These are phyloP conservation scores for Tricholauxania praeusta DNA, from an alignment of 2,888 invertebrate genomes.

Conservation along the genomic window DNA sequence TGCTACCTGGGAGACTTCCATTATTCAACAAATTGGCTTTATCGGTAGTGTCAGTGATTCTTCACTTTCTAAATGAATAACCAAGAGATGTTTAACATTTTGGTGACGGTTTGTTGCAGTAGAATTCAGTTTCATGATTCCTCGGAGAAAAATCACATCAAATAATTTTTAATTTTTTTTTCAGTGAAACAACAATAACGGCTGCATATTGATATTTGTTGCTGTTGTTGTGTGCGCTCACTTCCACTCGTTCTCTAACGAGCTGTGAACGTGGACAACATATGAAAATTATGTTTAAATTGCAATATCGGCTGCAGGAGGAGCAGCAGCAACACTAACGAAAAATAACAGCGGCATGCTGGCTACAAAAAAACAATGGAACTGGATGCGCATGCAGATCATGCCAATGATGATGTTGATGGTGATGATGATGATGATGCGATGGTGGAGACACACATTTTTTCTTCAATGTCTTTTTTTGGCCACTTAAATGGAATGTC, in stretches of 20 bases:
- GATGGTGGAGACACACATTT: not conserved
- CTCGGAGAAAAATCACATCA: no score
- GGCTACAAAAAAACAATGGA: slow-evolving; percentile 14
- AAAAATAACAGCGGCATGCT: slow-evolving; percentile 10
- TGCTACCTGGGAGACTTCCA: no score
- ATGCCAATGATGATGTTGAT: no score
- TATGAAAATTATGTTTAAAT: slow-evolving; percentile 33
- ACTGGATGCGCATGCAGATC: no score
- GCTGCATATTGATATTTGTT: slow-evolving; percentile 14
- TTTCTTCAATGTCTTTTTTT: not conserved
- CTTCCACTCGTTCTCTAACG: slow-evolving; percentile 18
- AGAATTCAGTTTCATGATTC: no score
- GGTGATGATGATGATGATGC: no score
- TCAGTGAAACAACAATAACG: not conserved
- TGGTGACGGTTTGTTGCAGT: no score
- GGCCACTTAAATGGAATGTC: not conserved
- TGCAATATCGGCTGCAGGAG: slow-evolving; percentile 28
- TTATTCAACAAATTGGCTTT: no score
- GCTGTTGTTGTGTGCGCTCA: slow-evolving; percentile 10
- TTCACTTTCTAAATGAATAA: no score
- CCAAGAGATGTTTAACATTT: no score
- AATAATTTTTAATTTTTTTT: no score
- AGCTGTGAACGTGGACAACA: slow-evolving; percentile 33
- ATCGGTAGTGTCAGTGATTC: no score
- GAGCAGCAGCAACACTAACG: slow-evolving; percentile 30